These are phyloP conservation scores for Crocallis elinguaria DNA, from an alignment of 2,888 invertebrate species.

Conservation along the genomic window DNA sequence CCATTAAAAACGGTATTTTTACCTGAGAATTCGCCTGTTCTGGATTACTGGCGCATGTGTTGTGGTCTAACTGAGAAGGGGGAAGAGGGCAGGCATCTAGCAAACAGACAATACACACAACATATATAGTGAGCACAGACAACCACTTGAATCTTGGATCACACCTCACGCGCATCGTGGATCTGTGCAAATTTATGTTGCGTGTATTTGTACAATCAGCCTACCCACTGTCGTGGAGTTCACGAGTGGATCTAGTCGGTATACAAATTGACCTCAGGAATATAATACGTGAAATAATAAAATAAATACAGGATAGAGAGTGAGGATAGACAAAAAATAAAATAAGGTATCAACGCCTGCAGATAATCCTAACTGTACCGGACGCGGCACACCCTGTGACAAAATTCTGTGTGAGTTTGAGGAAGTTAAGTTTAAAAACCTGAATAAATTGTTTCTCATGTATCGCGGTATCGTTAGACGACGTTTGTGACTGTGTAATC, in stretches of 20 bases:
- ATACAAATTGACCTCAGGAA: constrained; percentile 19
- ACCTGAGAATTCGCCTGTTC: constrained; percentile 89
- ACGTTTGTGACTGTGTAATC: constrained; percentile 84
- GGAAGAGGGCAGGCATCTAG: constrained; percentile 97
- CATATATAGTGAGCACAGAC: constrained; percentile 86
- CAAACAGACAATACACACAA: constrained; percentile 95
- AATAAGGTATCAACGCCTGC: constrained; percentile 53
- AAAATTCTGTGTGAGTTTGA: constrained; percentile 45
- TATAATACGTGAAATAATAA: constrained; percentile 43
- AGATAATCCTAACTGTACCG: constrained; percentile 24
- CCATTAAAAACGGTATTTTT: constrained; percentile 84
- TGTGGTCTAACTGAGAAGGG: constrained; percentile 94
- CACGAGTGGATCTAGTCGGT: constrained; percentile 40
- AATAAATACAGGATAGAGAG: constrained; percentile 78
- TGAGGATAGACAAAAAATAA: constrained; percentile 75
- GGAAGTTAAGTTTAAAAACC: constrained; percentile 23
- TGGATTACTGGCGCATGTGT: constrained; percentile 90
- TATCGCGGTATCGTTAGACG: constrained; percentile 47
- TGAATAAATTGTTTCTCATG: constrained; percentile 29
- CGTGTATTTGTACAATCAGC: constrained; percentile 79
- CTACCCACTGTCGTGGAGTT: constrained; percentile 66
- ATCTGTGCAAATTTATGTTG: constrained; percentile 77
- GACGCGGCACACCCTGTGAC: constrained; percentile 16
- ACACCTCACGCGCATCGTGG: constrained; percentile 80
- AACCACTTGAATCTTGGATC: constrained; percentile 83